A percentile compares a stretch with the other conserved stretches of the same genome.
Evolutionary conservation across 2,888 invertebrate genomes (phyloP).

Genomic region (Selenia dentaria): DNA sequence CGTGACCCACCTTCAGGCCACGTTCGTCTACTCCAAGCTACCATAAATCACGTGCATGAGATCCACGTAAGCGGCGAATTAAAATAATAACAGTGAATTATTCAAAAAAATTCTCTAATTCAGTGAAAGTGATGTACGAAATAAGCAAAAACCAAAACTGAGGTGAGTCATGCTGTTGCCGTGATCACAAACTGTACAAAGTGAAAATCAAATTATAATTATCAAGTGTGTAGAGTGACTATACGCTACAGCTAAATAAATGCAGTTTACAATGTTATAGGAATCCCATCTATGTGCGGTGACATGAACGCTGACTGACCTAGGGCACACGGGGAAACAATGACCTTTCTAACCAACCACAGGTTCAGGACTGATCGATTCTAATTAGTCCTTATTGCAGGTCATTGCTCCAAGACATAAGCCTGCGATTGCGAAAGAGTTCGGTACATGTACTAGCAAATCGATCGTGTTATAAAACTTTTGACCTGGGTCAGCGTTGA

Average conservation of each 20-base stretch:
- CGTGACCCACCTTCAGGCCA: conserved; percentile 10
- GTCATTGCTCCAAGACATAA: conserved; percentile 9
- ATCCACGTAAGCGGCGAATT: conserved; percentile 25
- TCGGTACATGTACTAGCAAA: not conserved
- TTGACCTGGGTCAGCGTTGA: conserved; percentile 11
- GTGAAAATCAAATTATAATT: conserved; percentile 20
- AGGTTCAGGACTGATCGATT: not conserved
- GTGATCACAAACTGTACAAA: conserved; percentile 11
- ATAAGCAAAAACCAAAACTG: conserved; percentile 20
- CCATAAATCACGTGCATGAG: conserved; percentile 25
- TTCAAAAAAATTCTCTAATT: conserved; percentile 26
- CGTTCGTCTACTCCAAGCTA: conserved; percentile 18
- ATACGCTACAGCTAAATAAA: conserved; percentile 1
- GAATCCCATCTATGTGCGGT: not conserved
- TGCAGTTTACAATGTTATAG: conserved; percentile 2
- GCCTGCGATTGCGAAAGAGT: conserved; percentile 15
- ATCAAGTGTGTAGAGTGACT: conserved; percentile 8
- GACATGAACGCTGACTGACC: conserved; percentile 7
- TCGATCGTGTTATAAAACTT: not conserved
- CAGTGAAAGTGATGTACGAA: conserved; percentile 34
- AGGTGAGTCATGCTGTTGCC: conserved; percentile 20
- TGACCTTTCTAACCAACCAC: not conserved
- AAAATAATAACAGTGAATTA: conserved; percentile 31
- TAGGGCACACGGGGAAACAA: conserved; percentile 11
- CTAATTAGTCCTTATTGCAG: conserved; percentile 4